Percentiles rank a stretch among this genome's conserved stretches.
Conservation (phyloP, 2,113 vertebrate genomes). For the Gallinago undulata region DNA sequence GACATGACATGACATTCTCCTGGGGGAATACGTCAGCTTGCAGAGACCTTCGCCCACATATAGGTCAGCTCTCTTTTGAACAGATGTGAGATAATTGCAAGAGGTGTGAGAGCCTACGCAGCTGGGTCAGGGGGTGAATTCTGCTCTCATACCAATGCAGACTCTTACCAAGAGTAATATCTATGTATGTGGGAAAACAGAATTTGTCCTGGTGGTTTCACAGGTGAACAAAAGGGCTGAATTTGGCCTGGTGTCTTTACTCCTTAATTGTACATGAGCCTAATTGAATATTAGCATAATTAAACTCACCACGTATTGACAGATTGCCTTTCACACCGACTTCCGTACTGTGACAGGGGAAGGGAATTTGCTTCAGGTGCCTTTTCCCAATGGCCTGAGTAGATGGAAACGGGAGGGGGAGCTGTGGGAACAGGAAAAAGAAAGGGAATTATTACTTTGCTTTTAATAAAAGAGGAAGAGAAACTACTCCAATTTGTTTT, state of each 20-base stretch:
- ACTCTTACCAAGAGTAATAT: background rate
- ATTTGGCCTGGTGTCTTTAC: background rate
- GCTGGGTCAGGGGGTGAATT: slow-evolving; percentile 12
- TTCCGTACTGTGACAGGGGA: background rate
- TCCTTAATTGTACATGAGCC: background rate
- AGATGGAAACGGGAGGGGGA: slow-evolving; percentile 21
- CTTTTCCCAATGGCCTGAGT: background rate
- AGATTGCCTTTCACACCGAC: background rate
- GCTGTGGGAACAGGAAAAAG: slow-evolving; percentile 36
- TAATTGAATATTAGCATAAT: slow-evolving; percentile 15
- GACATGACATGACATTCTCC: background rate
- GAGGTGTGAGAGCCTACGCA: background rate
- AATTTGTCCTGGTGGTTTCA: background rate
- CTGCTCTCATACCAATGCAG: background rate
- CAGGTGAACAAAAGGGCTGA: background rate
- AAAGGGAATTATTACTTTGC: background rate
- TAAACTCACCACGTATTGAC: background rate
- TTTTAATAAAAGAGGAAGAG: background rate
- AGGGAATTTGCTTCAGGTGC: background rate
- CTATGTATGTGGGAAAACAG: background rate
- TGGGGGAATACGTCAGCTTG: background rate
- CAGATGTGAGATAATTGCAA: slow-evolving; percentile 21
- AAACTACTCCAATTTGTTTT: background rate
- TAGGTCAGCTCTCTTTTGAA: slow-evolving; percentile 33
- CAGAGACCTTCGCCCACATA: background rate